Evolutionary conservation across 2,888 invertebrate genomes (phyloP).

Genomic region (Drosophila kanekoi): DNA sequence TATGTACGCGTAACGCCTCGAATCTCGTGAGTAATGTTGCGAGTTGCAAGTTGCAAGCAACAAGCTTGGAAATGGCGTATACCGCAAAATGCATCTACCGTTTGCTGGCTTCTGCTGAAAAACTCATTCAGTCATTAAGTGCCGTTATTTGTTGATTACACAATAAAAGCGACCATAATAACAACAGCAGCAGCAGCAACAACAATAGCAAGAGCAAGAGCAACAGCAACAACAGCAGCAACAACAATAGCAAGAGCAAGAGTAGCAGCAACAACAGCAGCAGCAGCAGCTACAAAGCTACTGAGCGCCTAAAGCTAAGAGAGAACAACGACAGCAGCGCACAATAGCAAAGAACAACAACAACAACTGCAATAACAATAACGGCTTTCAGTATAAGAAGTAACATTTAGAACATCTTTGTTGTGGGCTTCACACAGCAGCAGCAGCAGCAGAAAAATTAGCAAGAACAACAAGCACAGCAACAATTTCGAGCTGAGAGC

Average conservation of each 20-base stretch:
- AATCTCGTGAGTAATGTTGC: conserved; percentile 64
- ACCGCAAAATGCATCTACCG: conserved; percentile 56
- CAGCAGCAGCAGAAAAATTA: conserved; percentile 22
- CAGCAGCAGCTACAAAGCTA: conserved; percentile 43
- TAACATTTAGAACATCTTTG: conserved; percentile 77
- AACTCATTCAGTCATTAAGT: conserved; percentile 84
- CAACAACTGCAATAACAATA: conserved; percentile 32
- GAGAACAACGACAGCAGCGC: conserved; percentile 53
- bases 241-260: conserved; percentile 4
- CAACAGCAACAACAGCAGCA: conserved; percentile 13
- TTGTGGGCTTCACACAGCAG: conserved; percentile 38
- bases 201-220: conserved; percentile 11
- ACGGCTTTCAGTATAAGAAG: conserved; percentile 58
- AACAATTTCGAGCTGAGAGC: conserved; percentile 37
- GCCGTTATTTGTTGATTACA: conserved; percentile 84
- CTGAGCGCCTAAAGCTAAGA: conserved; percentile 70
- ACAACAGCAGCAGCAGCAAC: conserved; percentile 38
- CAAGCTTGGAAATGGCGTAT: conserved; percentile 45
- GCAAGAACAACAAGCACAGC: conserved; percentile 12
- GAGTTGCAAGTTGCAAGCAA: conserved; percentile 30
- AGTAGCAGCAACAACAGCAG: conserved; percentile 13
- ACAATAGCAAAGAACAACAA: conserved; percentile 16
- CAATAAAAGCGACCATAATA: conserved; percentile 77
- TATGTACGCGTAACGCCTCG: conserved; percentile 62
- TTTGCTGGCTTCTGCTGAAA: conserved; percentile 33